Evolutionary conservation across 2,797 vertebrate genomes (phyloP).

Genomic region (Lutjanus campechanus): DNA sequence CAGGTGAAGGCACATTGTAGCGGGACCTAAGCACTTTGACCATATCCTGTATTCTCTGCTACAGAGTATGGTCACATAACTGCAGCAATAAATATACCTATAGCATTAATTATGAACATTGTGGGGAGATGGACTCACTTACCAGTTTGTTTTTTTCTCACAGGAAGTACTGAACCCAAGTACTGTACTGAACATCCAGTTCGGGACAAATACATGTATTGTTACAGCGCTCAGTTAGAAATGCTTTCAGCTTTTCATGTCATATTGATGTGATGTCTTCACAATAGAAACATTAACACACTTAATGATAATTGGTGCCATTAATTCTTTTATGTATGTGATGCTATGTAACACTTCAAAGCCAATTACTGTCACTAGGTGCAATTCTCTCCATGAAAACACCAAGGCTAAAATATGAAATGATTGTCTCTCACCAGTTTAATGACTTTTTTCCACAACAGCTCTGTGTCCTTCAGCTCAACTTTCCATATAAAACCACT

Average conservation of each 20-base stretch:
- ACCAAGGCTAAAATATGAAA: conserved; percentile 37
- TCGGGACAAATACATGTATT: background rate
- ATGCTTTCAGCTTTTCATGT: conserved; percentile 18
- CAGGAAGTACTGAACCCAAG: background rate
- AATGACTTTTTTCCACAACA: conserved; percentile 44
- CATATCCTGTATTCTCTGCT: too few relatives aligned
- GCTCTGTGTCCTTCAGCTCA: conserved; percentile 63
- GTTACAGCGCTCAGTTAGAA: background rate
- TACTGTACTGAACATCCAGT: background rate
- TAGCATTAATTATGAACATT: too few relatives aligned
- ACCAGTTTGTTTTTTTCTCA: too few relatives aligned
- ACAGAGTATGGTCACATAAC: too few relatives aligned
- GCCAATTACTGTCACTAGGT: conserved; percentile 24
- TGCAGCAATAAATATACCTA: too few relatives aligned
- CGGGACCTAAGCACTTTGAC: too few relatives aligned
- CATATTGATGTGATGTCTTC: conserved; percentile 4
- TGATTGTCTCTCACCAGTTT: conserved; percentile 34
- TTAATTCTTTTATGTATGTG: background rate
- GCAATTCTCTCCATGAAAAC: conserved; percentile 36
- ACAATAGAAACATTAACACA: background rate
- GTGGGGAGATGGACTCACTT: too few relatives aligned
- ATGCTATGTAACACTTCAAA: conserved; percentile 31
- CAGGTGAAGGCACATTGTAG: too few relatives aligned
- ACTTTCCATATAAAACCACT: conserved; percentile 54
- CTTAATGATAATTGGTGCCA: background rate